Evolutionary conservation across 2,113 vertebrate genomes (phyloP).

Genomic region (Istiophorus platypterus): DNA sequence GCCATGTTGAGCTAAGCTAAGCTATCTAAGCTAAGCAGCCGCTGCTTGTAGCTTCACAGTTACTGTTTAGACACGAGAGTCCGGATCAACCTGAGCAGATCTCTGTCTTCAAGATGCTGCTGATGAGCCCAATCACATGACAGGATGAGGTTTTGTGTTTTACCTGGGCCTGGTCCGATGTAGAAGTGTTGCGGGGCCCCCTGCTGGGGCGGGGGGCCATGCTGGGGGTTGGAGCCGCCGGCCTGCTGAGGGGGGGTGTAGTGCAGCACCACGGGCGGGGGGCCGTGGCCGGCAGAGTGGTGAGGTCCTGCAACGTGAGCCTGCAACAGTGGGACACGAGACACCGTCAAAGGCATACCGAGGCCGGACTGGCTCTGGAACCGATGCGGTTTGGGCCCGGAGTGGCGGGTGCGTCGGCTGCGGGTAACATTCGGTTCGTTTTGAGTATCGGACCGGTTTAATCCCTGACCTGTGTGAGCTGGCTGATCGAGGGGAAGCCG

Average conservation of each 20-base stretch:
- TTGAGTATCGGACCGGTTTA: too few species aligned
- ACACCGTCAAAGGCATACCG: neutral
- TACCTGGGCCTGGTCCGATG: slow-evolving; percentile 88
- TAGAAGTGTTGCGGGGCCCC: slow-evolving; percentile 88
- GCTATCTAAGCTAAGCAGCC: neutral
- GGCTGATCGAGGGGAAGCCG: slow-evolving; percentile 71
- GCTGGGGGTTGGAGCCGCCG: slow-evolving; percentile 83
- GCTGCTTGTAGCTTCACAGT: neutral
- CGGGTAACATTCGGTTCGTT: too few species aligned
- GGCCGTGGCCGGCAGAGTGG: slow-evolving; percentile 86
- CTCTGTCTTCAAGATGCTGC: too few species aligned
- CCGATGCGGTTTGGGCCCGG: too few species aligned
- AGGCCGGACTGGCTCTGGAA: too few species aligned
- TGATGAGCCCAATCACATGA: neutral
- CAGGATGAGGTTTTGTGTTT: neutral
- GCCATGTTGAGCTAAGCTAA: neutral
- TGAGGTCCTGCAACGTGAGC: slow-evolving; percentile 88
- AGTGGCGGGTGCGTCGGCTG: too few species aligned
- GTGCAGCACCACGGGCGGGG: slow-evolving; percentile 89
- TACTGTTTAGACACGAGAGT: too few species aligned
- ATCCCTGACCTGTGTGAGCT: slow-evolving; percentile 81
- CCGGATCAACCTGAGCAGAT: too few species aligned
- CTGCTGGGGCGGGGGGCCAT: slow-evolving; percentile 84
- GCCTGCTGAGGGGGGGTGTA: slow-evolving; percentile 86
- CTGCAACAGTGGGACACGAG: slow-evolving; percentile 68